Evolutionary conservation across 2,888 invertebrate genomes (phyloP).

Genomic region (Strigamia maritima): DNA sequence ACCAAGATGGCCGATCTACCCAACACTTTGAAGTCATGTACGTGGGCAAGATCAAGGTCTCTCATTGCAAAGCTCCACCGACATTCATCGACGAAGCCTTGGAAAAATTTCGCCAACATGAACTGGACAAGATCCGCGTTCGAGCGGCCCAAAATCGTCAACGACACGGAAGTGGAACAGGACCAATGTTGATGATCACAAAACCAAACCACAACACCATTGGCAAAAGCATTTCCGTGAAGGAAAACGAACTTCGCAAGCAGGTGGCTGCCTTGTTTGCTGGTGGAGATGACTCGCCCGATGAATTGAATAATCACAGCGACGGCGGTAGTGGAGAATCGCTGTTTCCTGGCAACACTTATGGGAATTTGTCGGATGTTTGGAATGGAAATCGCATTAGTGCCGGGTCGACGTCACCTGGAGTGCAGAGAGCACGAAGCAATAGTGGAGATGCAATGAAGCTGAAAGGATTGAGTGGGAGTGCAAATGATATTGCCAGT

Average conservation of each 20-base stretch:
- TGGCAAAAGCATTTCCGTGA: conserved; percentile 44
- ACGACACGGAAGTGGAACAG: conserved; percentile 49
- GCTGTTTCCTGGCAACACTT: not conserved
- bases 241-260: conserved; percentile 49
- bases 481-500: not conserved
- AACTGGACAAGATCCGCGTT: conserved; percentile 63
- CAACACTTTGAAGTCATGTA: conserved; percentile 69
- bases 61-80: conserved; percentile 79
- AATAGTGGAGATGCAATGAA: conserved; percentile 1
- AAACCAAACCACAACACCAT: not conserved
- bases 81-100: conserved; percentile 87
- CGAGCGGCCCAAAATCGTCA: conserved; percentile 45
- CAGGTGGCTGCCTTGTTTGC: conserved; percentile 40
- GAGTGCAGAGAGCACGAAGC: not conserved
- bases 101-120: conserved; percentile 74
- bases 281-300: conserved; percentile 31
- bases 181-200: not conserved
- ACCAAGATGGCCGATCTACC: not conserved
- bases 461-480: not conserved
- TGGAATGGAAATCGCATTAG: not conserved
- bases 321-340: conserved; percentile 2
- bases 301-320: conserved; percentile 19
- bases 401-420: not conserved
- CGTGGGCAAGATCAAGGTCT: conserved; percentile 84
- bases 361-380: not conserved